Evolutionary conservation across 2,113 vertebrate genomes (phyloP), one percentile per base, ranked within the genome.

Genomic region (Mungos mungo): DNA sequence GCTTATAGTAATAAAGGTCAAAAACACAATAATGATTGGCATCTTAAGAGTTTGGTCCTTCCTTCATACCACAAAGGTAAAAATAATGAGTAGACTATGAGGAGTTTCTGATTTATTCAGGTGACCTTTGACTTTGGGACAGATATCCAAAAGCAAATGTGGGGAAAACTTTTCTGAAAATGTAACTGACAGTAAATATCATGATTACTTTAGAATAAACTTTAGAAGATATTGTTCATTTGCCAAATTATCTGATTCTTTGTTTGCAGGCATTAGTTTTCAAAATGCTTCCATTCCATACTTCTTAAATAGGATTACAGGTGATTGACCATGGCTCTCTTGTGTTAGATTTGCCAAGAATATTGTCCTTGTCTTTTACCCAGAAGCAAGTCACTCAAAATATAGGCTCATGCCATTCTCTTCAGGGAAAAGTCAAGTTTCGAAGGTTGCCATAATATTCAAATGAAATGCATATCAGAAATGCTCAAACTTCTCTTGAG

Each of bases 221-320:
- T 95, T 97, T 88, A 88, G 69, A 96, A 90, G 87, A 94, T 94
- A 88, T 71, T 92, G 68, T 88, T 96, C 93, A 97, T 71, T 95
- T 95, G 41, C 31, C 60, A 97, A 94, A 71, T 93, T 96, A 95
- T 92, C 41, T 94, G 74, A 80, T 93, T 96, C 76, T 94, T 65
- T 80, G 35, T 93, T 97, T 90, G 29, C 85, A 88, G 38, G 76
- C 57, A 79, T 93, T 54, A 57, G 18, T 95, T 95, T 96, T 97
- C 57, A 65, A 95, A 83, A 10, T 72, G 31, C 84, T 96, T 94
- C 72, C 88, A 81, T 94, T 93, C n/a, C 77, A 52, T 29, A 86
- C 45, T 94, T 97, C 89, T 77, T 96, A 71, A 84, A 72, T 92
- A 47, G 94, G 94, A 80, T 93, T n/a, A 54, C 6, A n/a, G 5